Conservation (phyloP, 2,888 invertebrate species). For the Stenodema calcarata region DNA sequence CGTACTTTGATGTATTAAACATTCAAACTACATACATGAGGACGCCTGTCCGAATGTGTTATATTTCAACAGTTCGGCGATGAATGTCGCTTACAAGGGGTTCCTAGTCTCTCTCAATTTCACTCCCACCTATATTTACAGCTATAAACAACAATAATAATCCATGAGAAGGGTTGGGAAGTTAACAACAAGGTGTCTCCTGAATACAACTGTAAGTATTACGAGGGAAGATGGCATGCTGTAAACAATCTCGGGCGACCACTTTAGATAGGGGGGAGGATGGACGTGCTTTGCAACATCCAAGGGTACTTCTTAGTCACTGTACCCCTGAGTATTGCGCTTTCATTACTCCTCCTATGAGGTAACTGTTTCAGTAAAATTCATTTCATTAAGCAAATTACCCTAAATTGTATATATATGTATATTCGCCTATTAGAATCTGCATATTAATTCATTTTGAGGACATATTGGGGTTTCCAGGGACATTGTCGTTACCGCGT, state of each 20-base stretch:
- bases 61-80: not conserved
- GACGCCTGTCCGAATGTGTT: not conserved
- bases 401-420: too few relatives aligned
- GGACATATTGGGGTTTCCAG: too few relatives aligned
- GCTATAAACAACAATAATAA: conserved; percentile 1
- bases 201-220: not conserved
- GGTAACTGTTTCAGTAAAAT: not conserved
- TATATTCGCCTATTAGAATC: too few relatives aligned
- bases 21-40: too few relatives aligned
- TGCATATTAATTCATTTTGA: too few relatives aligned
- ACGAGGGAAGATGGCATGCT: not conserved
- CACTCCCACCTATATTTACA: not conserved
- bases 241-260: conserved; percentile 21
- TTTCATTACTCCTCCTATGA: not conserved
- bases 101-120: not conserved
- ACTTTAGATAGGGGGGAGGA: not conserved
- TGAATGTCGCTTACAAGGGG: not conserved
- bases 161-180: not conserved
- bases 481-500: too few relatives aligned
- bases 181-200: not conserved
- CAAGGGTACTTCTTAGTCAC: not conserved
- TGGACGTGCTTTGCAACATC: not conserved
- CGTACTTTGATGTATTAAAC: too few relatives aligned
- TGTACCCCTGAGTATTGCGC: not conserved
- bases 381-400: too few relatives aligned